These are phyloP conservation scores for Ichneumoninae sp. DNA, from an alignment of 2,888 invertebrate genomes.

Conservation along the genomic window DNA sequence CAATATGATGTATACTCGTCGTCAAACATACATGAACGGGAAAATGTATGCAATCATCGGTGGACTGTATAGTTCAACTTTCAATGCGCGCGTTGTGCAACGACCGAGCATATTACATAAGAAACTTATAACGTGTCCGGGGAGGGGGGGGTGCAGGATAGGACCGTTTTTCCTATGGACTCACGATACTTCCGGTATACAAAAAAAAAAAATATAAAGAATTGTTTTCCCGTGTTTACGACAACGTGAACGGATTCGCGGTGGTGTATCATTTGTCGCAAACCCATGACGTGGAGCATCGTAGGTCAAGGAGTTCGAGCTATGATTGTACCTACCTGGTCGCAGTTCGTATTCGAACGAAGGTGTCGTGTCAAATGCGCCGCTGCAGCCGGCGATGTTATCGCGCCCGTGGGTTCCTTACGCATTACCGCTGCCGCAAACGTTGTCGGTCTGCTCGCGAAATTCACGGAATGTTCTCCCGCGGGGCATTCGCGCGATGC, in stretches of 20 bases:
- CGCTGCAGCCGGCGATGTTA: neutral
- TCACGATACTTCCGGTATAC: neutral
- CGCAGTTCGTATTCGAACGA: constrained; percentile 22
- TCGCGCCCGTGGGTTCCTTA: constrained; percentile 10
- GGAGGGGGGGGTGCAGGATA: neutral
- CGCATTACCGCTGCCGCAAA: neutral
- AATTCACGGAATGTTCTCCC: constrained; percentile 15
- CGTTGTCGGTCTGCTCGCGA: constrained; percentile 14
- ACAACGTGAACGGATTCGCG: constrained; percentile 6
- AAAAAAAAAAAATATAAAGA: neutral
- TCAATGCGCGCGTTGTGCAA: constrained; percentile 12
- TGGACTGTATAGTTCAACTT: neutral
- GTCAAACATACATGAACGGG: constrained; percentile 1
- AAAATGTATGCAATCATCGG: neutral
- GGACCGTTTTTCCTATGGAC: neutral
- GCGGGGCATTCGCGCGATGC: neutral
- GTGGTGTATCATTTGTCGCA: constrained; percentile 11
- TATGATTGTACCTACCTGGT: neutral
- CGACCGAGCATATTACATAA: constrained; percentile 18
- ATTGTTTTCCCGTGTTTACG: neutral
- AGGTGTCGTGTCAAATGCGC: constrained; percentile 41
- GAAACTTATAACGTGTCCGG: neutral
- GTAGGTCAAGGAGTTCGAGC: constrained; percentile 2
- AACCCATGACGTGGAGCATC: constrained; percentile 15
- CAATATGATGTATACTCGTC: neutral